phyloP scores from a whole-genome alignment of 2,113 vertebrate genomes.

The Malurus cyaneus region DNA sequence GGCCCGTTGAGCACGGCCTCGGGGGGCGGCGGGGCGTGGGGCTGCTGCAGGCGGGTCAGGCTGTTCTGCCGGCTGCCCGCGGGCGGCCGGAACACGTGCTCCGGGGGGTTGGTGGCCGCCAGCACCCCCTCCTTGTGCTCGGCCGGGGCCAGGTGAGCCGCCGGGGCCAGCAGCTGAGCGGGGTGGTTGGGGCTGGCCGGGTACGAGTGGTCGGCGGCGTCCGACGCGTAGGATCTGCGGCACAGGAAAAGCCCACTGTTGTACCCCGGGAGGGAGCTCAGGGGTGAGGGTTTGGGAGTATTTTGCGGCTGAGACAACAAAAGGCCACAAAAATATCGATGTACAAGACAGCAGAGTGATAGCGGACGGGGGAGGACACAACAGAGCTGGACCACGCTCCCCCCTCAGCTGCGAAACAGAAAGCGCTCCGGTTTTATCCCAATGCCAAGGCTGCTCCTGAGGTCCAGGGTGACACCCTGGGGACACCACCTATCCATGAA shows the following conservation, averaged over 20 bases:
- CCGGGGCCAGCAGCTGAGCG: conserved; percentile 69
- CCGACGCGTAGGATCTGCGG: conserved; percentile 82
- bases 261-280: not conserved
- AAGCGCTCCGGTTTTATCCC: not conserved
- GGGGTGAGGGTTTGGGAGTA: fast-evolving
- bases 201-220: conserved; percentile 79
- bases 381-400: not conserved
- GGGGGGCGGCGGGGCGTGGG: conserved; percentile 69
- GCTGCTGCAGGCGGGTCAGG: conserved; percentile 80
- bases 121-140: conserved; percentile 79
- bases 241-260: not conserved
- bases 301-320: not conserved
- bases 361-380: not conserved
- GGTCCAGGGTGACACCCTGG: not conserved
- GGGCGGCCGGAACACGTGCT: conserved; percentile 75
- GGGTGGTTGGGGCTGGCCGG: conserved; percentile 88
- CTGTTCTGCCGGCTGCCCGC: conserved; percentile 82
- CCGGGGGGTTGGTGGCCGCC: conserved; percentile 77
- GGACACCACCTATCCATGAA: not conserved
- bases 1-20: conserved; percentile 87
- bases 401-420: not conserved
- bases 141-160: conserved; percentile 62
- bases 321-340: not conserved
- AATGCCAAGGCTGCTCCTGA: not conserved
- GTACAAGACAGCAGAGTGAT: not conserved